A percentile compares a stretch with the other conserved stretches of the same genome.
phyloP scores from a whole-genome alignment of 2,888 invertebrate genomes.

The Xestobium rufovillosum region DNA sequence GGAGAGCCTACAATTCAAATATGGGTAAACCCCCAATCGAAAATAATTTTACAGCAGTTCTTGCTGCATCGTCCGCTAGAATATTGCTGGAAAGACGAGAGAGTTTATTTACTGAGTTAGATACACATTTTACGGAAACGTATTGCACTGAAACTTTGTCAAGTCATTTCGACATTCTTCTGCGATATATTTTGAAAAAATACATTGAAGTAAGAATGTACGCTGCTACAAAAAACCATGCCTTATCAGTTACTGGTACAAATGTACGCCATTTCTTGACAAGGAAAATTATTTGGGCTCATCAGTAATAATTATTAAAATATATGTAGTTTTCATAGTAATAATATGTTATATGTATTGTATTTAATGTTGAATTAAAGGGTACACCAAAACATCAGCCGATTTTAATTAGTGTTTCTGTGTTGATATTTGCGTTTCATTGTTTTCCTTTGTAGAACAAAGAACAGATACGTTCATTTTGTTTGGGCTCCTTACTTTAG shows the following conservation, averaged over 20 bases:
- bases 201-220: background rate
- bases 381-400: no score
- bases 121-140: background rate
- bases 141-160: background rate
- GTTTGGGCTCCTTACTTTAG: no score
- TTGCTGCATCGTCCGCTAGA: background rate
- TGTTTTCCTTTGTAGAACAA: no score
- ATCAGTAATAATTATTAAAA: no score
- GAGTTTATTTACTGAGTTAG: background rate
- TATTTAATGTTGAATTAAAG: no score
- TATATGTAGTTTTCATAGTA: no score
- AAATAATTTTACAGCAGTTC: background rate
- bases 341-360: no score
- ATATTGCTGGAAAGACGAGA: background rate
- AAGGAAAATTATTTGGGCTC: background rate
- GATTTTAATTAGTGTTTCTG: no score
- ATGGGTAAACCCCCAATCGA: slow-evolving; percentile 1
- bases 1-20: background rate
- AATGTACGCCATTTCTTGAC: background rate
- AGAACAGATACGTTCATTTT: no score
- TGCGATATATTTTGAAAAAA: background rate
- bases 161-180: background rate
- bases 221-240: slow-evolving; percentile 1
- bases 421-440: no score
- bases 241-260: background rate